Conservation (phyloP, 1,140 invertebrate species). For the Eumaeus atala region DNA sequence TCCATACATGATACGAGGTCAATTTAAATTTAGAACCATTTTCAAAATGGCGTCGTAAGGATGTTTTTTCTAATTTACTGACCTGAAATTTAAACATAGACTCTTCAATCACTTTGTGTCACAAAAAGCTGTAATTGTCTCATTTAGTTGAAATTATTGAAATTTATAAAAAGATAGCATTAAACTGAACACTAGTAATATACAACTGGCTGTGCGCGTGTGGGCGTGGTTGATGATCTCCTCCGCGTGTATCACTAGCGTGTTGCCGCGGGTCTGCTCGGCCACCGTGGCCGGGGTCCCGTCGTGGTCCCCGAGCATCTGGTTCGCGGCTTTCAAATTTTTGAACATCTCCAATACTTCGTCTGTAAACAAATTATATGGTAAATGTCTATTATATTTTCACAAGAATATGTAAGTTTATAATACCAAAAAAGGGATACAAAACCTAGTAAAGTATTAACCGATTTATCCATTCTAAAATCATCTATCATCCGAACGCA, state of each 20-base stretch:
- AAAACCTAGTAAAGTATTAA: not conserved
- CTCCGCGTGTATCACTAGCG: constrained; percentile 26
- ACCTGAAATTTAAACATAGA: not conserved
- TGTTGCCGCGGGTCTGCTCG: constrained; percentile 40
- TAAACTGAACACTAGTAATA: constrained; percentile 3
- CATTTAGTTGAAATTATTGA: not conserved
- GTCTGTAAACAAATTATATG: constrained; percentile 37
- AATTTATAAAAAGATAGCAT: not conserved
- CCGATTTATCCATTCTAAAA: not conserved
- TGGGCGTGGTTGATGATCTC: constrained; percentile 4
- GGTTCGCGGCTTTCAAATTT: constrained; percentile 53
- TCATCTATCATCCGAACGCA: not conserved
- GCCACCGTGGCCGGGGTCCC: constrained; percentile 41
- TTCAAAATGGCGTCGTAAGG: no score
- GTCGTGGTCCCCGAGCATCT: constrained; percentile 42
- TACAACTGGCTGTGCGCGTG: constrained; percentile 14
- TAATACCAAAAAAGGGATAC: no score
- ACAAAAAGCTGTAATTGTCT: not conserved
- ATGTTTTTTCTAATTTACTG: no score
- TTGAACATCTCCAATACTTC: constrained; percentile 41
- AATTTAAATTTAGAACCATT: no score
- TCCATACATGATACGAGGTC: no score
- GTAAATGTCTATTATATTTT: not conserved
- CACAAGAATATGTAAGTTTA: not conserved
- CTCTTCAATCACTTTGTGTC: not conserved